These are phyloP conservation scores for Menidia beryllina DNA, from an alignment of 2,113 vertebrate genomes.

Conservation along the genomic window DNA sequence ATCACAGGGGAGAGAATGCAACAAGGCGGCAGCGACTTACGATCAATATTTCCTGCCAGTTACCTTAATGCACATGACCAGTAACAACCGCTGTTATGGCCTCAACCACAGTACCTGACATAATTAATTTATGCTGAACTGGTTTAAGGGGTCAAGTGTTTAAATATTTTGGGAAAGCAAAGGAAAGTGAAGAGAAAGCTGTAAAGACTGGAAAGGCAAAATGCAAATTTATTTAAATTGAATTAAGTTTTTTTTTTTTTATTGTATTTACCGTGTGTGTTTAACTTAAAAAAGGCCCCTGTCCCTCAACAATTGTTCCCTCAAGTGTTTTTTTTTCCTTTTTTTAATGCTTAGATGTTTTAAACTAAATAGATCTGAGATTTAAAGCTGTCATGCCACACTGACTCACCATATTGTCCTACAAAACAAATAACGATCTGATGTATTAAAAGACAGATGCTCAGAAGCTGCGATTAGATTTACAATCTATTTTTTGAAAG, in stretches of 20 bases:
- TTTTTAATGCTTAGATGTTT: neutral
- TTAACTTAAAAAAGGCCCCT: neutral
- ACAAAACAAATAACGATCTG: conserved; percentile 51
- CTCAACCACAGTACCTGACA: conserved; percentile 42
- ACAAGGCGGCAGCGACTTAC: conserved; percentile 50
- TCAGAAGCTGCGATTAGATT: conserved; percentile 55
- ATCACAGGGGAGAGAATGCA: conserved; percentile 49
- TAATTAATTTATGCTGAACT: conserved; percentile 60
- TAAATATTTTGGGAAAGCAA: neutral
- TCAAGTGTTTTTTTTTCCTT: neutral
- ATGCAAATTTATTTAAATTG: no score
- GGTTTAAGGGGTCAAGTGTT: conserved; percentile 34
- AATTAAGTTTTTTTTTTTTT: neutral
- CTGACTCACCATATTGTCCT: conserved; percentile 10
- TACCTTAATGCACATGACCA: conserved; percentile 61
- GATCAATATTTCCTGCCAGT: conserved; percentile 69
- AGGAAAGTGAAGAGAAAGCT: neutral
- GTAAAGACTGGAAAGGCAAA: conserved; percentile 5
- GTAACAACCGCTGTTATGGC: conserved; percentile 44
- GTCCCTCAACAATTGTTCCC: neutral
- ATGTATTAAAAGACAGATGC: conserved; percentile 45
- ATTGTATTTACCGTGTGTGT: neutral
- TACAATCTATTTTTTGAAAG: conserved; percentile 48
- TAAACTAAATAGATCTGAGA: conserved; percentile 10
- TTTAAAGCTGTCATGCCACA: conserved; percentile 25